Conservation (phyloP, 2,113 vertebrate species). For the Prionailurus bengalensis region DNA sequence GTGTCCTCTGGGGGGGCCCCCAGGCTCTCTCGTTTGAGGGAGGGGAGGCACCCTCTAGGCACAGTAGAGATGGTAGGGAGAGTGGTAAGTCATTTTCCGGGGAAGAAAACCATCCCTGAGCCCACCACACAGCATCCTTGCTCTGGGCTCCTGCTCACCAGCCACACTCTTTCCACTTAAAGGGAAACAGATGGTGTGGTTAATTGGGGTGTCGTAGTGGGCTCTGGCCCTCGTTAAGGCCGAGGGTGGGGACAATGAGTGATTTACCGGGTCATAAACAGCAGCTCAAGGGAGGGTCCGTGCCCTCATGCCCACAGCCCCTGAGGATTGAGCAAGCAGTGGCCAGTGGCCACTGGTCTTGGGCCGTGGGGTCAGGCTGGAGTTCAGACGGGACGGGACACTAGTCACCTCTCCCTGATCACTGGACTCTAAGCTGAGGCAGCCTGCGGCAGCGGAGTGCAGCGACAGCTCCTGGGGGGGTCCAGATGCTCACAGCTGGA, state of each 20-base stretch:
- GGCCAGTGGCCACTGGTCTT: neutral
- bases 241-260: conserved; percentile 27
- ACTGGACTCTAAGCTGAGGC: neutral
- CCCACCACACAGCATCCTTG: neutral
- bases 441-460: neutral
- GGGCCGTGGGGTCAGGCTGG: neutral
- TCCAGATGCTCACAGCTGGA: conserved; percentile 54
- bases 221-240: conserved; percentile 62
- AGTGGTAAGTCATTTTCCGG: conserved; percentile 18
- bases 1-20: neutral
- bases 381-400: neutral
- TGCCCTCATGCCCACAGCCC: neutral
- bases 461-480: neutral
- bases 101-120: neutral
- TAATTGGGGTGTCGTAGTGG: conserved; percentile 41
- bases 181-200: conserved; percentile 69
- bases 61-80: neutral
- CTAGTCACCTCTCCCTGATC: neutral
- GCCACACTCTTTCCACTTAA: conserved; percentile 14
- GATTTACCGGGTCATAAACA: conserved; percentile 62
- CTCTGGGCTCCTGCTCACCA: neutral
- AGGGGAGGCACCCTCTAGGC: neutral
- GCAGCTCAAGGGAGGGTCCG: neutral
- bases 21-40: neutral
- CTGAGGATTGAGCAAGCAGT: neutral